These are phyloP conservation scores for Scylla paramamosain DNA, from an alignment of 1,140 invertebrate species.

Conservation along the genomic window DNA sequence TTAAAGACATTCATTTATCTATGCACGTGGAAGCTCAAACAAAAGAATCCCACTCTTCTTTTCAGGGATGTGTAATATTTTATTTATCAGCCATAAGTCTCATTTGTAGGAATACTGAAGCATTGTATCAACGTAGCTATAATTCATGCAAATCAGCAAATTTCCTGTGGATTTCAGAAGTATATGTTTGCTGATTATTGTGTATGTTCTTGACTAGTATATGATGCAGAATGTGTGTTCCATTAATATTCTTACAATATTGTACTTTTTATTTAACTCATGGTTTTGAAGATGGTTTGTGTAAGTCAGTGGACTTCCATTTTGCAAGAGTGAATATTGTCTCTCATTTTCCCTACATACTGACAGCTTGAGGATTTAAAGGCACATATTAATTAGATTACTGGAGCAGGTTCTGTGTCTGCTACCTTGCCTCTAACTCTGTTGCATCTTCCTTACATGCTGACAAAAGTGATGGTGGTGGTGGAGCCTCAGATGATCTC, in stretches of 20 bases:
- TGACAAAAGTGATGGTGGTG: slow-evolving; percentile 48
- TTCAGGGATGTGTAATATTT: slow-evolving; percentile 63
- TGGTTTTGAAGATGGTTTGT: too few species aligned
- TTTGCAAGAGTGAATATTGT: too few species aligned
- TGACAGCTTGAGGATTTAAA: neutral
- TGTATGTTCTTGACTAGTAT: too few species aligned
- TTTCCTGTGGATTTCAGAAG: too few species aligned
- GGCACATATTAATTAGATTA: neutral
- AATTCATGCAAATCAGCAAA: too few species aligned
- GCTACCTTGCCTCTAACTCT: neutral
- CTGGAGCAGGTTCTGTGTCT: neutral
- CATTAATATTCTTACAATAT: too few species aligned
- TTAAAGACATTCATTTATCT: neutral
- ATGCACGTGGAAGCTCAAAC: neutral
- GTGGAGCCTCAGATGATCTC: slow-evolving; percentile 61
- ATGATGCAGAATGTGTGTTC: too few species aligned
- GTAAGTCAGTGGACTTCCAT: too few species aligned
- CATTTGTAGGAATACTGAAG: neutral
- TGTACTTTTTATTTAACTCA: too few species aligned
- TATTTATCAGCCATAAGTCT: slow-evolving; percentile 28
- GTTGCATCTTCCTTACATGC: slow-evolving; percentile 54
- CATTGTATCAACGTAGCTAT: neutral
- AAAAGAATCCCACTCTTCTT: slow-evolving; percentile 26
- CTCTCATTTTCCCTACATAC: neutral
- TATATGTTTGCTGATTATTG: too few species aligned